Conservation (phyloP, 2,797 vertebrate genomes). For the Borostomias antarcticus region DNA sequence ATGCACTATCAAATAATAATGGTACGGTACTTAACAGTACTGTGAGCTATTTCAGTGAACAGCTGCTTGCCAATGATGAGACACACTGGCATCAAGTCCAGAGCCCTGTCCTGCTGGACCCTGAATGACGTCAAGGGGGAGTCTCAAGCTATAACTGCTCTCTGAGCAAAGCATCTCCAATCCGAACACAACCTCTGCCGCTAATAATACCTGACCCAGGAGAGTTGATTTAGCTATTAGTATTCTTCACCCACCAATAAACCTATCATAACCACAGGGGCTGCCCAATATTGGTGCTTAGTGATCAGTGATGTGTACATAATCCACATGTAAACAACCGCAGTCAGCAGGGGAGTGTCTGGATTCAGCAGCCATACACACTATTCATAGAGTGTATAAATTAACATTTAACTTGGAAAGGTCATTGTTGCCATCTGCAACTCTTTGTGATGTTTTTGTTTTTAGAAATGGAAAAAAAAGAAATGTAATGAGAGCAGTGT, state of each 20-base stretch:
- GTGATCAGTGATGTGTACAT: constrained; percentile 52
- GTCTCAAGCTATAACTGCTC: constrained; percentile 29
- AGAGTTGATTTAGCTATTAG: constrained; percentile 47
- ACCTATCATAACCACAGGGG: constrained; percentile 41
- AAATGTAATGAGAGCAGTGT: not conserved
- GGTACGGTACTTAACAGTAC: constrained; percentile 28
- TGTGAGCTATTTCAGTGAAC: constrained; percentile 44
- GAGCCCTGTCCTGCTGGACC: not conserved
- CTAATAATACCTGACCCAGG: constrained; percentile 36
- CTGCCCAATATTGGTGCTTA: constrained; percentile 39
- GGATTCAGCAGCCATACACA: constrained; percentile 36
- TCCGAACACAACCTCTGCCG: constrained; percentile 40
- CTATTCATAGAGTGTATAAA: constrained; percentile 54
- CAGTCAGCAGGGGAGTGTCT: constrained; percentile 42
- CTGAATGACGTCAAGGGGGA: not conserved
- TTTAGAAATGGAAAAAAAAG: not conserved
- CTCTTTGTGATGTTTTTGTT: constrained; percentile 25
- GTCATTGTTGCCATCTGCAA: constrained; percentile 43
- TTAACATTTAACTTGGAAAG: constrained; percentile 61
- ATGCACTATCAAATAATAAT: constrained; percentile 43
- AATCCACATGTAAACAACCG: constrained; percentile 53
- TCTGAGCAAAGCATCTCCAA: constrained; percentile 18
- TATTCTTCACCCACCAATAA: constrained; percentile 46
- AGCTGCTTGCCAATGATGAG: constrained; percentile 13
- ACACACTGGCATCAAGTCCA: constrained; percentile 15